phyloP scores from a whole-genome alignment of 2,113 vertebrate genomes.

The Butorides virescens region DNA sequence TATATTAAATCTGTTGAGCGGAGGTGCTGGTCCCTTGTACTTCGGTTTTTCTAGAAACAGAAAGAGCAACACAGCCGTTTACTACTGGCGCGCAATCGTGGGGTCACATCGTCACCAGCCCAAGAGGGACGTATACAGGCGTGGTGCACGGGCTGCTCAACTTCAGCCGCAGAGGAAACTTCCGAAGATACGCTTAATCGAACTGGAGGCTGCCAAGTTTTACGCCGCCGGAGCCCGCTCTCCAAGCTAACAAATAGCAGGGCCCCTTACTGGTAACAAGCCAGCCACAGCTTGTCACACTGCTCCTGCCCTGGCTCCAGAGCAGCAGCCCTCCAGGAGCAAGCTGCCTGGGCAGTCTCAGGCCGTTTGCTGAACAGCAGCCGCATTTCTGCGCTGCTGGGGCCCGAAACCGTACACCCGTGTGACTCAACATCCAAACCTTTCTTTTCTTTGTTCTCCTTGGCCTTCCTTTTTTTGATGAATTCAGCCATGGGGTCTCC shows the following conservation, averaged over 20 bases:
- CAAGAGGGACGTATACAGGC: neutral
- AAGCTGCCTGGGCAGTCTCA: neutral
- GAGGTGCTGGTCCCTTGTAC: constrained; percentile 90
- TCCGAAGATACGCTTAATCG: too few relatives aligned
- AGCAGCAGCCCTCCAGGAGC: neutral
- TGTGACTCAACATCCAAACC: constrained; percentile 20
- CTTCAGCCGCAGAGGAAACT: neutral
- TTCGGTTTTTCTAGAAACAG: constrained; percentile 79
- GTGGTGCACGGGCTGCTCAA: too few relatives aligned
- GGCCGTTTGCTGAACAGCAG: neutral
- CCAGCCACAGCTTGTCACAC: rapidly evolving
- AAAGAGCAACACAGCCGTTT: neutral
- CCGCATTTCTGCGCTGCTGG: neutral
- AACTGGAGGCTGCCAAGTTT: neutral
- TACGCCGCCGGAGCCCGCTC: neutral
- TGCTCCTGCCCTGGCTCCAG: rapidly evolving
- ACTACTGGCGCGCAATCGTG: neutral
- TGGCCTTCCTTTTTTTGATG: constrained; percentile 86
- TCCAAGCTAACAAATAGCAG: neutral
- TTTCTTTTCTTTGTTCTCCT: constrained; percentile 78
- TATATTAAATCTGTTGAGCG: constrained; percentile 92
- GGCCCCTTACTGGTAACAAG: rapidly evolving
- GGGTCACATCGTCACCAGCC: neutral
- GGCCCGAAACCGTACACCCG: rapidly evolving
- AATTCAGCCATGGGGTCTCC: constrained; percentile 95